Percentiles rank a stretch among this genome's conserved stretches.
These are phyloP conservation scores for Tachina grossa DNA, from an alignment of 2,888 invertebrate species.

Conservation along the genomic window DNA sequence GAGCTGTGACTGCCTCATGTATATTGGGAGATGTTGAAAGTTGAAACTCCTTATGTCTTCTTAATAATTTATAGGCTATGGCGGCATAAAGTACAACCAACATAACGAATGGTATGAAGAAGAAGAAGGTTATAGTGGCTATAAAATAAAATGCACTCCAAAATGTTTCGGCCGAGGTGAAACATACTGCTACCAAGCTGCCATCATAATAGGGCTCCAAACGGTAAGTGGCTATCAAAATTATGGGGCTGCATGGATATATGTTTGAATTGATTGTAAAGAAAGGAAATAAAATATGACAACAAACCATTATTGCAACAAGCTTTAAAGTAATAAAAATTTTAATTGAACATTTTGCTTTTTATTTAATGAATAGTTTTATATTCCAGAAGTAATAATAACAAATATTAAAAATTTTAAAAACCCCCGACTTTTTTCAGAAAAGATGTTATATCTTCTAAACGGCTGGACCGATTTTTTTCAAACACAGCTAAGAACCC, in stretches of 20 bases:
- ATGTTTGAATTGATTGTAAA: background rate
- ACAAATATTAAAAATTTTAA: too few species aligned
- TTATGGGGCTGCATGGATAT: constrained; percentile 88
- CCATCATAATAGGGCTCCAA: constrained; percentile 89
- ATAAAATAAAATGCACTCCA: constrained; percentile 93
- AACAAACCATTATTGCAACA: too few species aligned
- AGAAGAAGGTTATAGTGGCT: constrained; percentile 91
- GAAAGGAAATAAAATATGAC: background rate
- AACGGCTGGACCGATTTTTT: too few species aligned
- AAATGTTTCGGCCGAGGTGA: constrained; percentile 89
- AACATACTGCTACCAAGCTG: constrained; percentile 88
- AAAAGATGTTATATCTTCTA: too few species aligned
- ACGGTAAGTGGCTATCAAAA: constrained; percentile 90
- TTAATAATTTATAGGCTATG: constrained; percentile 93
- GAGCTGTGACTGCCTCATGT: constrained; percentile 47
- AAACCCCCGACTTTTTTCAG: too few species aligned
- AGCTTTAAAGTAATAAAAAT: background rate
- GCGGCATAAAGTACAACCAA: constrained; percentile 92
- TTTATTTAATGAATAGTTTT: background rate
- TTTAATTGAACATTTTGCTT: background rate
- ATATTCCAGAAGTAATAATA: background rate
- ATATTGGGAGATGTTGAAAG: constrained; percentile 63
- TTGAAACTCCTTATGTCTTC: constrained; percentile 79
- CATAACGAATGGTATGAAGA: constrained; percentile 91
- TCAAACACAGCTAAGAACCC: too few species aligned